Conservation (phyloP, 2,797 vertebrate species). For the Hozukius guyotensis region DNA sequence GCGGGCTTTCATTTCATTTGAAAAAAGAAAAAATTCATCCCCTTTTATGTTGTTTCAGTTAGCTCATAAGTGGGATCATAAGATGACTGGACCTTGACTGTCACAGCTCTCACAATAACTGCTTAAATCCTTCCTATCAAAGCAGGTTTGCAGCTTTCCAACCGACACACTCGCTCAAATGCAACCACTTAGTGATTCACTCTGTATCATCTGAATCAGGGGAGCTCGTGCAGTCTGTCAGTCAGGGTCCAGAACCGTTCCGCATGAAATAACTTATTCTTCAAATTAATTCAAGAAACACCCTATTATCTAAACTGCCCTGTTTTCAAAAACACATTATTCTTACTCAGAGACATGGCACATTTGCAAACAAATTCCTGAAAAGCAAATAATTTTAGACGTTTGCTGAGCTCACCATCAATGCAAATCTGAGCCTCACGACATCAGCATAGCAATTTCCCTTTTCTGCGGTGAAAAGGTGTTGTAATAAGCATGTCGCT, state of each 20-base stretch:
- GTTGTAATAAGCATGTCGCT: conserved; percentile 60
- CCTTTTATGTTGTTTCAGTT: conserved; percentile 14
- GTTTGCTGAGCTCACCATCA: conserved; percentile 53
- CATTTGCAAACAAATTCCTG: conserved; percentile 39
- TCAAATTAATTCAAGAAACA: conserved; percentile 37
- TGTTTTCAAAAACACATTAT: conserved; percentile 38
- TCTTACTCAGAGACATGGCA: background rate
- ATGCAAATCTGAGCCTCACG: conserved; percentile 41
- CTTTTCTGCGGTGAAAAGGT: conserved; percentile 46
- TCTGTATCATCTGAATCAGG: conserved; percentile 26
- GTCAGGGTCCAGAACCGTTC: background rate
- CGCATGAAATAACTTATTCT: conserved; percentile 18
- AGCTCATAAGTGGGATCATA: conserved; percentile 19
- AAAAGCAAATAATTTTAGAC: conserved; percentile 35
- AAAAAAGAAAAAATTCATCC: background rate
- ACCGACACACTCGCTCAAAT: conserved; percentile 10
- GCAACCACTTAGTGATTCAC: conserved; percentile 18
- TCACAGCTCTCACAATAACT: background rate
- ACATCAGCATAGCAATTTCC: conserved; percentile 51
- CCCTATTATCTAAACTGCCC: conserved; percentile 13
- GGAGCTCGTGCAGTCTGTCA: conserved; percentile 15
- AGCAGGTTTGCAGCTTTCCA: conserved; percentile 27
- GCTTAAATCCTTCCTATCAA: conserved; percentile 30
- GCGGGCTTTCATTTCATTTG: conserved; percentile 11
- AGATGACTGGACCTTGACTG: conserved; percentile 15